These are phyloP conservation scores for Hirtodrosophila trivittata DNA, from an alignment of 2,888 invertebrate genomes.

Conservation along the genomic window DNA sequence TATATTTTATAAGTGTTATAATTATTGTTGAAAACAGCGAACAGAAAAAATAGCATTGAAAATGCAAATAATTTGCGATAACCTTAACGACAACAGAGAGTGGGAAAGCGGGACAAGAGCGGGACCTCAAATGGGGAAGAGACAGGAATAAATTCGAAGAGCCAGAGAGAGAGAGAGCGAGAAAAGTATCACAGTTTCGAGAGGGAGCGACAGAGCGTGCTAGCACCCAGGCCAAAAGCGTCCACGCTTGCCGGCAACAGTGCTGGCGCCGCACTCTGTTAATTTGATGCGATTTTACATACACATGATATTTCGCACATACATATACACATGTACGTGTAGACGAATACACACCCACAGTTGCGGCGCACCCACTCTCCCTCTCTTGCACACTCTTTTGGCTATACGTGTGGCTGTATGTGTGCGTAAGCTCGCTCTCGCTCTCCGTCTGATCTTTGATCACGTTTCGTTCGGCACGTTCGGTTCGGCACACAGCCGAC, in stretches of 20 bases:
- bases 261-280: conserved; percentile 68
- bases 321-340: not conserved
- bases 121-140: conserved; percentile 8
- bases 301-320: not conserved
- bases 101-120: conserved; percentile 15
- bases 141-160: not conserved
- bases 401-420: not conserved
- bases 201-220: conserved; percentile 22
- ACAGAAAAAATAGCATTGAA: conserved; percentile 47
- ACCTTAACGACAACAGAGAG: conserved; percentile 50
- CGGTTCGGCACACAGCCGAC: conserved; percentile 58
- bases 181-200: too few relatives aligned
- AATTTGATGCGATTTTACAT: conserved; percentile 70
- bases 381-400: conserved; percentile 13
- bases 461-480: conserved; percentile 78
- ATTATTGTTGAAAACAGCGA: conserved; percentile 46
- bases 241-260: conserved; percentile 40
- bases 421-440: conserved; percentile 6
- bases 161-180: conserved; percentile 3
- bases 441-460: conserved; percentile 71
- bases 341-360: conserved; percentile 15
- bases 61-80: conserved; percentile 63
- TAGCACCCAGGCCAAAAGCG: conserved; percentile 19
- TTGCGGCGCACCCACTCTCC: conserved; percentile 45
- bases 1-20: conserved; percentile 16